Base-by-base conservation (phyloP, 2,888 invertebrate species). In the Liodrosophila aerea region DNA sequence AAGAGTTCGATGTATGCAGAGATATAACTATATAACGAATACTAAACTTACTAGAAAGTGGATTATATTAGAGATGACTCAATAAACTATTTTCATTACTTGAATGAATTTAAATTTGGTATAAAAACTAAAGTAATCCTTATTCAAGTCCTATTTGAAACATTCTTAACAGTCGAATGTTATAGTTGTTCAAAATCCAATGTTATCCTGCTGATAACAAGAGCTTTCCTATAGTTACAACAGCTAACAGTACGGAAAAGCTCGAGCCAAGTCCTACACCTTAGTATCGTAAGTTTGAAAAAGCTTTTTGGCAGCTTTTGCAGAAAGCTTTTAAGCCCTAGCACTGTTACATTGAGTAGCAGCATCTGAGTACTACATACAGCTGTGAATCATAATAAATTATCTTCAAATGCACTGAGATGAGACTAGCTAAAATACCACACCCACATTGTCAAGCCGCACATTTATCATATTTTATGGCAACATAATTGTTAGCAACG, bases 321-420 rank as follows among this genome's bases (percentile, higher is more conserved):
- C 7, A 29, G 18, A 5, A 15, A 73, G 73, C 73, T 68, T 67
- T 61, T 54, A 53, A 67, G 60, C 66, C 22, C 34, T 66, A 15
- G 5, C 43, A 15, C 29, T 36, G 49, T 31, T 40, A 58, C 47
- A 16, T 18, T 39, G 18, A 33, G 39, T 54, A 41, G 37, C 34
- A 39, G 43, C 49, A 40, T 54, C 11, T 39, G 9, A 39, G 61
- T 56, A 51, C 33, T 29, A 45, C 37, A 41, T 29, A 45, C 37
- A 41, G 65, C 65, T 67, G 58, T 58, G 67, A 73, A 77, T 77
- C 75, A 83, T 62, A 69, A 76, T 76, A 83, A 83, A 76, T 76
- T 76, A 83, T 64, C 57, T 47, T 61, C 60, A 73, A 64, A 64
- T 80, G 61, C 76, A 68, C 59, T 76, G n/a, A 59, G 56, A 78